A percentile compares a stretch with the other conserved stretches of the same genome.
phyloP scores from a whole-genome alignment of 23 tunicate genomes.

The Corella eumyota region DNA sequence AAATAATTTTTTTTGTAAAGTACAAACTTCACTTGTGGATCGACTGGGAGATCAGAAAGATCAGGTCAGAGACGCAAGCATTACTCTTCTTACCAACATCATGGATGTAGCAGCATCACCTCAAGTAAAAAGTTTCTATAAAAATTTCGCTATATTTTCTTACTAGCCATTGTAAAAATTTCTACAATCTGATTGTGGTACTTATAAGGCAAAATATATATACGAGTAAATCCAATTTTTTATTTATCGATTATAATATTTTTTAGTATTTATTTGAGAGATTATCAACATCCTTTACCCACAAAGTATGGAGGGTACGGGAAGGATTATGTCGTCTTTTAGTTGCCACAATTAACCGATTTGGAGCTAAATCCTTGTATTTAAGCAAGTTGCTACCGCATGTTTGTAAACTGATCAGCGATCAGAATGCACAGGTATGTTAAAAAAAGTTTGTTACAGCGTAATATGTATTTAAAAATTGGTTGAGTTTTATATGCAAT shows the following conservation, averaged over 20 bases:
- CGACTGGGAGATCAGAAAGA: conserved; percentile 97
- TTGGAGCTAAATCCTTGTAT: conserved; percentile 58
- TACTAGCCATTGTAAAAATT: too few relatives aligned
- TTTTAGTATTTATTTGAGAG: conserved; percentile 60
- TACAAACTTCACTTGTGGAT: conserved; percentile 61
- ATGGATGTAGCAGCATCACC: conserved; percentile 86
- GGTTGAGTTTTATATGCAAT: neutral
- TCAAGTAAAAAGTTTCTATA: conserved; percentile 21
- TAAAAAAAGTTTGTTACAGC: neutral
- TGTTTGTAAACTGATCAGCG: conserved; percentile 55
- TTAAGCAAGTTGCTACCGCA: conserved; percentile 62
- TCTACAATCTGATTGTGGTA: too few relatives aligned
- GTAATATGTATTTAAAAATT: neutral
- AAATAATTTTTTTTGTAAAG: conserved; percentile 12
- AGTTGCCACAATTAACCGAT: conserved; percentile 64
- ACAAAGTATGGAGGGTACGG: conserved; percentile 86
- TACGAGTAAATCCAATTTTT: too few relatives aligned
- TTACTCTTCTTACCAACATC: conserved; percentile 85
- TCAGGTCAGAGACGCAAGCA: conserved; percentile 82
- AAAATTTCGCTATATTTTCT: too few relatives aligned
- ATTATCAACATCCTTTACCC: conserved; percentile 44
- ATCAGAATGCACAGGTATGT: conserved; percentile 65
- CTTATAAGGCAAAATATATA: too few relatives aligned
- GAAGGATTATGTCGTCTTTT: conserved; percentile 71
- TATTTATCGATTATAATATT: neutral